A percentile compares a stretch with the other conserved stretches of the same genome.
Evolutionary conservation across 2,113 vertebrate genomes (phyloP).

Genomic region (Apaloderma vittatum): DNA sequence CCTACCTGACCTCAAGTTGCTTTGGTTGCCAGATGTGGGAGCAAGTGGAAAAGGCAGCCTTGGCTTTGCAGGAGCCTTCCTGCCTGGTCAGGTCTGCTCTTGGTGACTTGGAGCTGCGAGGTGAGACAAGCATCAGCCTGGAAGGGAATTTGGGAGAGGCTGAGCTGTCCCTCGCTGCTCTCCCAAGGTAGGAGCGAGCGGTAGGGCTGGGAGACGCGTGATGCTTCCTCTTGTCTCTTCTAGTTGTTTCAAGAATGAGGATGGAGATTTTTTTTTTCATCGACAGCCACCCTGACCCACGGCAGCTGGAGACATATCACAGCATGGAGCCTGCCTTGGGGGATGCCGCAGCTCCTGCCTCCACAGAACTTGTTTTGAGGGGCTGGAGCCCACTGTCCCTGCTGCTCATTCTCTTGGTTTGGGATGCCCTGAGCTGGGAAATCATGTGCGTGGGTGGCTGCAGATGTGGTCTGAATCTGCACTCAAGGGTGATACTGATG

Average conservation of each 20-base stretch:
- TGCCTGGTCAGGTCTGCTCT: background rate
- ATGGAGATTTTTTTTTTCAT: background rate
- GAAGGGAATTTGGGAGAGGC: background rate
- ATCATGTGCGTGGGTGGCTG: background rate
- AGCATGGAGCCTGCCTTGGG: accelerated
- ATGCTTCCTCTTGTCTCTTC: background rate
- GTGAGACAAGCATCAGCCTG: background rate
- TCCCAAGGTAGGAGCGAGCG: background rate
- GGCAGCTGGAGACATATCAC: background rate
- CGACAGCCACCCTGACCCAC: accelerated
- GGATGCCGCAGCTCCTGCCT: background rate
- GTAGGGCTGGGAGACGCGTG: background rate
- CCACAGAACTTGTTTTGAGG: accelerated
- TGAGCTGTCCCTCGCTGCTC: background rate
- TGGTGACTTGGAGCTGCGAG: background rate
- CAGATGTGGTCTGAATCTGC: background rate
- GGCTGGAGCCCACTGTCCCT: background rate
- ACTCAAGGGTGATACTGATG: background rate
- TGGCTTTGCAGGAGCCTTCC: background rate
- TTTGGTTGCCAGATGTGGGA: background rate
- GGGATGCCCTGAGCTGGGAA: background rate
- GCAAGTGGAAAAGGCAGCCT: background rate
- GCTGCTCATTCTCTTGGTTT: background rate
- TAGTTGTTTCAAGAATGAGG: accelerated
- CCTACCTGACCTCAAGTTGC: background rate